Percentiles rank a stretch among this genome's conserved stretches.
These are phyloP conservation scores for Stenchaetothrips biformis DNA, from an alignment of 2,888 invertebrate genomes.

Conservation along the genomic window DNA sequence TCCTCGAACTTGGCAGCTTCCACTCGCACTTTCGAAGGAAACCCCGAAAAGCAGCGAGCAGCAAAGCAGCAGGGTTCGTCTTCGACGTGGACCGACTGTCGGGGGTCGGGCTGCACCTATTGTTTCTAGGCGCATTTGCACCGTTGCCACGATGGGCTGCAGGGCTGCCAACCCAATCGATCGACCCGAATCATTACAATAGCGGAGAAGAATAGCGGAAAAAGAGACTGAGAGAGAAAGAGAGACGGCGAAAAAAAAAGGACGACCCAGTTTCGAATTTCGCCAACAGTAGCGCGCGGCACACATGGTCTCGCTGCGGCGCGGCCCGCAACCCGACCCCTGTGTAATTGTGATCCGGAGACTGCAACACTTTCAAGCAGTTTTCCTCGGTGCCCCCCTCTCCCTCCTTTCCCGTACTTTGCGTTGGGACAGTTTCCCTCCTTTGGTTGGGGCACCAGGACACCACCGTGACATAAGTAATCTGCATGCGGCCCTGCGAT, in stretches of 20 bases:
- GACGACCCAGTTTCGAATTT: conserved; percentile 7
- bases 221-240: neutral
- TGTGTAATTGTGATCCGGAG: no score
- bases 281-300: neutral
- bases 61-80: no score
- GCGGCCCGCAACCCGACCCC: no score
- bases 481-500: neutral
- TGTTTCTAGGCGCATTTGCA: conserved; percentile 14
- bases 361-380: no score
- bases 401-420: no score
- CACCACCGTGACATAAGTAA: neutral
- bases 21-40: no score
- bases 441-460: no score
- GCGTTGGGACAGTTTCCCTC: no score
- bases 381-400: no score
- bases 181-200: neutral
- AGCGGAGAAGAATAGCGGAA: neutral
- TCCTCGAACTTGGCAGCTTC: no score
- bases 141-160: neutral
- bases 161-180: neutral
- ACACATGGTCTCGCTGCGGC: no score
- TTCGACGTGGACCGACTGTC: neutral
- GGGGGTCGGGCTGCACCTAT: neutral
- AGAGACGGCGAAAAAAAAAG: neutral
- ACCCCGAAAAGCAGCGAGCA: no score